Base-by-base conservation (phyloP, 2,797 vertebrate genomes). In the Ptychadena robeensis region DNA sequence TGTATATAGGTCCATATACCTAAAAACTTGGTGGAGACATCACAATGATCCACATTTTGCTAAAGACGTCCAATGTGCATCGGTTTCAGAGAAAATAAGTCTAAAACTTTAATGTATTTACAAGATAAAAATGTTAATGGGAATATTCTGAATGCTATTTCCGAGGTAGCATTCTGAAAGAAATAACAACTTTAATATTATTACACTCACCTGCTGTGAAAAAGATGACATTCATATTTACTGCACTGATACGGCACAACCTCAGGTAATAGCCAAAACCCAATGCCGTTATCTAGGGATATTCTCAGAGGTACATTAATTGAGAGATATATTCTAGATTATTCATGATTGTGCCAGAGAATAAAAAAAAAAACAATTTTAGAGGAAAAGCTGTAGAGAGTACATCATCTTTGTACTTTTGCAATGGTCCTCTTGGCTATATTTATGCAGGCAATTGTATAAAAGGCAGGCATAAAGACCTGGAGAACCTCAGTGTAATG, bases 161-260 rank as follows among this genome's bases (percentile, higher is more conserved):
- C 34, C 31, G 30, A 73, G n/a, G 4, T 27, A 27, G 9, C 27
- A 73, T 65, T 48, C 69, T 15, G 22, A 28, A 64, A 28, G 27
- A 80, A 72, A 65, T 12, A 35, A 27, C 37, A n/a, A 35, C 34
- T 73, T 72, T 57, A 68, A 57, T 78, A 32, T 70, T 31, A 59
- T 59, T 57, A 9, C 31, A 59, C 12, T 40, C n/a, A 73, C 80
- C 32, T 34, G 18, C 70, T 67, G 63, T 37, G 63, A 67, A 66
- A 68, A 37, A 25, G 80, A 81, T 66, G 38, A 53, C 61, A 74
- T 74, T 59, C 28, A 63, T 48, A 48, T 44, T 48, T 78, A 27
- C 64, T 34, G 75, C n/a, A 35, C 37, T 48, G 31, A 81, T 81
- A 35, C 14, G 73, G n/a, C 15, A 73, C 30, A 73, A 34, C 61